Percentiles rank a stretch among this genome's conserved stretches.
Conservation (phyloP, 2,888 invertebrate genomes). For the Dione vanillae region DNA sequence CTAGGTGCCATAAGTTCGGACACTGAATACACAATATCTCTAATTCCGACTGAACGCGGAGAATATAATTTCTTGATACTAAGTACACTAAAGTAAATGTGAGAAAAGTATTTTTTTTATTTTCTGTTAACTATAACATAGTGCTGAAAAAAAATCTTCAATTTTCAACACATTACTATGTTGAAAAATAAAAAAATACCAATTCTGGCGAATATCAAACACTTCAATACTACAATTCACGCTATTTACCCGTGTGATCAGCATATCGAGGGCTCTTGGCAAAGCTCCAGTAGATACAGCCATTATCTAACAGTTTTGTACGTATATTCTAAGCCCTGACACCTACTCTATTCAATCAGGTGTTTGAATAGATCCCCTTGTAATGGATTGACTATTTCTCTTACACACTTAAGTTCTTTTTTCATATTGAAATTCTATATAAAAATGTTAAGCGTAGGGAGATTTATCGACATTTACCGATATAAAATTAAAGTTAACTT, state of each 20-base stretch:
- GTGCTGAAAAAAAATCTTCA: neutral
- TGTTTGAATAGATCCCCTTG: constrained; percentile 35
- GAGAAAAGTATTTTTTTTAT: no score
- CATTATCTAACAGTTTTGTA: constrained; percentile 57
- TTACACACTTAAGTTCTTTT: neutral
- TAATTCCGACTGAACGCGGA: no score
- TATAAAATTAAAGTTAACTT: neutral
- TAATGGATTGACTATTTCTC: constrained; percentile 19
- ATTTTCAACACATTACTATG: neutral
- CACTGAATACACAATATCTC: no score
- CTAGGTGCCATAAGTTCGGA: no score
- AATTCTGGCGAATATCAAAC: constrained; percentile 12
- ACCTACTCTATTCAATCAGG: constrained; percentile 46
- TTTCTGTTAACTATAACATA: no score
- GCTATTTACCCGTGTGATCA: constrained; percentile 51
- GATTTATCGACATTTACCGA: no score
- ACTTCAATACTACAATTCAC: constrained; percentile 12
- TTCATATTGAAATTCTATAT: neutral
- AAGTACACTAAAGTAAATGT: no score
- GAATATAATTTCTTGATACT: no score
- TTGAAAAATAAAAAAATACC: constrained; percentile 1
- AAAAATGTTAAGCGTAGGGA: neutral
- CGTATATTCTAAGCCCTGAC: constrained; percentile 42
- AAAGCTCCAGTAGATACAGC: constrained; percentile 54
- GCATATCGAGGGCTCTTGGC: constrained; percentile 57